Evolutionary conservation across 2,797 vertebrate species (phyloP).

Genomic region (Hephaestus fuliginosus): DNA sequence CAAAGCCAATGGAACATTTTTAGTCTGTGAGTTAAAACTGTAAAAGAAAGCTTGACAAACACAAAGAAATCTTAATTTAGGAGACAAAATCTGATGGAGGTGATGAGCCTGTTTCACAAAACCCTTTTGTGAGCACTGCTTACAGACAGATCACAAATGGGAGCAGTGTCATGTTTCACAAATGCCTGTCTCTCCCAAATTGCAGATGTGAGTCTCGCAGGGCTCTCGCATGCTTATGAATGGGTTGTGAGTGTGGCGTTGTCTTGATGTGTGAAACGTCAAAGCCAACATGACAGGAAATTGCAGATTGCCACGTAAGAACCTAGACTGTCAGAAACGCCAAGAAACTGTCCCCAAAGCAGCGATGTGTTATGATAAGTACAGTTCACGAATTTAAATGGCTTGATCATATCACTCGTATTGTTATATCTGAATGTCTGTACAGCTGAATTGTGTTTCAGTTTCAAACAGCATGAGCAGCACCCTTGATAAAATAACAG

Average conservation of each 20-base stretch:
- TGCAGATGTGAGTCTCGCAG: background rate
- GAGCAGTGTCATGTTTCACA: background rate
- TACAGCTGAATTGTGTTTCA: slow-evolving; percentile 15
- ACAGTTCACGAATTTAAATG: background rate
- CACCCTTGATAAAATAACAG: background rate
- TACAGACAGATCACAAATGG: background rate
- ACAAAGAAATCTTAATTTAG: background rate
- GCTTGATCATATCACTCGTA: background rate
- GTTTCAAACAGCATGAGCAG: slow-evolving; percentile 1
- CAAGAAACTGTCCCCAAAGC: background rate
- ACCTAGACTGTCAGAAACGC: background rate
- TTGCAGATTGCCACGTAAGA: background rate
- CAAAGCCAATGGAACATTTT: background rate
- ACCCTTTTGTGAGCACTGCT: background rate
- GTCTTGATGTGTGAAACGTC: slow-evolving; percentile 10
- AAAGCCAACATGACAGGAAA: slow-evolving; percentile 9
- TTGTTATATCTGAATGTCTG: background rate
- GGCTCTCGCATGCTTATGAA: background rate
- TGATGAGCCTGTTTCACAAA: background rate
- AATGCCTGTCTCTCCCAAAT: background rate
- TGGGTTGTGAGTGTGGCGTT: background rate
- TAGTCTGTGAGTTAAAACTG: background rate
- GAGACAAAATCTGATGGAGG: background rate
- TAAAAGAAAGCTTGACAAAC: background rate
- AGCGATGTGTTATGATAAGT: background rate